A percentile compares a stretch with the other conserved stretches of the same genome.
phyloP scores from a whole-genome alignment of 2,113 vertebrate species.

The Neomonachus schauinslandi region DNA sequence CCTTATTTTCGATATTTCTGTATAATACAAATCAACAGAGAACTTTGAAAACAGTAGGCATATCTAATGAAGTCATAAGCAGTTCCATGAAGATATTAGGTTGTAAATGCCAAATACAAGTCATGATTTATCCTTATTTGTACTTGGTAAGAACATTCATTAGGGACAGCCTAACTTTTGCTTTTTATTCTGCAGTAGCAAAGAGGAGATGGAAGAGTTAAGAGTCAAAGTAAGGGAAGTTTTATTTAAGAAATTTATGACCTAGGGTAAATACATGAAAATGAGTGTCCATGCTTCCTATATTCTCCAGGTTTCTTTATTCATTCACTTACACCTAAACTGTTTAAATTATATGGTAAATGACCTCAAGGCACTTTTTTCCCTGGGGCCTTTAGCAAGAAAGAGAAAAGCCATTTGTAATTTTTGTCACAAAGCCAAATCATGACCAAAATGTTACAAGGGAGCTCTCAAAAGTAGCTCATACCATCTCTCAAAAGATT shows the following conservation, averaged over 20 bases:
- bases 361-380: slow-evolving; percentile 43
- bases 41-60: background rate
- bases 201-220: slow-evolving; percentile 73
- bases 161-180: background rate
- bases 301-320: slow-evolving; percentile 77
- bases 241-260: slow-evolving; percentile 76
- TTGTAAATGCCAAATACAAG: background rate
- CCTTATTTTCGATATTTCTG: slow-evolving; percentile 23
- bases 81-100: background rate
- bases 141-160: background rate
- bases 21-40: background rate
- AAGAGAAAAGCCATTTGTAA: slow-evolving; percentile 61
- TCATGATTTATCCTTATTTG: background rate
- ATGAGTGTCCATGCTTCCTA: slow-evolving; percentile 51
- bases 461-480: slow-evolving; percentile 63
- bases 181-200: background rate
- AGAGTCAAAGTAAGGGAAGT: slow-evolving; percentile 34
- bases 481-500: slow-evolving; percentile 61
- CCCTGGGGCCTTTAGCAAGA: slow-evolving; percentile 17
- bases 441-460: slow-evolving; percentile 48
- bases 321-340: background rate
- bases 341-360: slow-evolving; percentile 64
- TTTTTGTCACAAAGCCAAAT: slow-evolving; percentile 73
- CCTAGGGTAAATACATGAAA: slow-evolving; percentile 80
- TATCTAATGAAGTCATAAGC: background rate